Evolutionary conservation across 2,113 vertebrate genomes (phyloP), one percentile per base, ranked within the genome.

Genomic region (Gymnorhina tibicen): DNA sequence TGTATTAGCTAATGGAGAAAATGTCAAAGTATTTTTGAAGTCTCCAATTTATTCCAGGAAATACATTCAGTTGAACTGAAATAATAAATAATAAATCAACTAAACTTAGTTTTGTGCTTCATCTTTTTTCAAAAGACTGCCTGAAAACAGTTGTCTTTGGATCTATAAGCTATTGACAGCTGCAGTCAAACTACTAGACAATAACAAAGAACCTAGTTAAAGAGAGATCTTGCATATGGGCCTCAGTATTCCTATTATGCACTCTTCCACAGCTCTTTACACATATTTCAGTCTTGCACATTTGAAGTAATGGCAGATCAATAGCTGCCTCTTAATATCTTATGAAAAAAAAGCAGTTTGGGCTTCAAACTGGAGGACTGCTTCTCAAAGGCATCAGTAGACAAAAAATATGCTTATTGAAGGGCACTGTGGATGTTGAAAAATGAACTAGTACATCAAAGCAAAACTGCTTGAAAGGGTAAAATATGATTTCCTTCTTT

Each of bases 21-120:
- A 92, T n/a, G 83, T 92, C 93, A 92, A 91, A 94, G 73, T 63
- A 92, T 84, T 95, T 94, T 78, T 95, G 95, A 97, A 95, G 83
- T 49, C 83, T 84, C 83, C 79, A 78, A 95, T 97, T 95, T 96
- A 96, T 94, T 95, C 92, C 85, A 95, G 91, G n/a, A 96, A 95
- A 95, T 88, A 90, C 30, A 47, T 70, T 81, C 92, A 74, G 85
- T 41, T 81, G 85, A 94, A 95, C 72, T 66, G 83, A 93, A 97
- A 95, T 96, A 96, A 95, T 95, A 96, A 87, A 95, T 96, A 96
- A 96, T 97, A 96, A 95, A 97, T 97, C 91, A 97, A 91, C 93
- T 91, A 75, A 95, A 97, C 77, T 97, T 94, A 92, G 88, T 94
- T 95, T 95, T 16, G 5, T 74, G 82, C 86, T 97, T 97, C 97